Evolutionary conservation across 2,888 invertebrate species (phyloP), one percentile per base, ranked within the genome.

Genomic region (Bombyx huttoni): DNA sequence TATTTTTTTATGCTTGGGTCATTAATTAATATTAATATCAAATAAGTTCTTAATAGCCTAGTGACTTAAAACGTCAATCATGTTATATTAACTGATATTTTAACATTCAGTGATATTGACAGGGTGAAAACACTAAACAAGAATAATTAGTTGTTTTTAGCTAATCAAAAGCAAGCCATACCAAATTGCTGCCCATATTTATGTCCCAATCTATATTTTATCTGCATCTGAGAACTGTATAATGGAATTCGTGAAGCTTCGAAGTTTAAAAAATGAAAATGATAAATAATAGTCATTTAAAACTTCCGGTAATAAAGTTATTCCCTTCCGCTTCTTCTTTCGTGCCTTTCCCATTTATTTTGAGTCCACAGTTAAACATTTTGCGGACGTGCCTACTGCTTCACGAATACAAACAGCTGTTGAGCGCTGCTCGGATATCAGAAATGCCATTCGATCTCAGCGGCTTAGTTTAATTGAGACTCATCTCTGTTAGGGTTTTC

Each of bases 261-360:
- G 50, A 49, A 54, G 55, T 56, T 48, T 49, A 47, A 49, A 49
- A 54, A 51, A 49, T 9, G 40, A 14, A 12, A 45, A 10, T 49
- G 35, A 40, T 7, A 40, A 7, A 40, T 40, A 40, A 40, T 40
- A 12, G 9, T 40, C 40, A 40, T 40, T 40, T 40, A 40, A 40
- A 40, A 40, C 9, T 40, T 40, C 40, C 40, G 40, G 40, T 12
- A 40, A 60, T 56, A 60, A 55, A 63, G 53, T 61, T 58, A 63
- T 65, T 67, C 67, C 59, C 50, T 60, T 58, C 59, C 63, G 58
- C 56, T 56, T 63, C 59, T 52, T 56, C 63, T 67, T 65, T 61
- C 65, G 68, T 68, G 70, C 65, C 66, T 58, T 40, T 40, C 40
- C 68, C 68, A 73, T 73, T 70, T 68, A 70, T 62, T 71, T 58